A percentile compares a stretch with the other conserved stretches of the same genome.
These are phyloP conservation scores for Samia ricini DNA, from an alignment of 1,140 invertebrate species.

Conservation along the genomic window DNA sequence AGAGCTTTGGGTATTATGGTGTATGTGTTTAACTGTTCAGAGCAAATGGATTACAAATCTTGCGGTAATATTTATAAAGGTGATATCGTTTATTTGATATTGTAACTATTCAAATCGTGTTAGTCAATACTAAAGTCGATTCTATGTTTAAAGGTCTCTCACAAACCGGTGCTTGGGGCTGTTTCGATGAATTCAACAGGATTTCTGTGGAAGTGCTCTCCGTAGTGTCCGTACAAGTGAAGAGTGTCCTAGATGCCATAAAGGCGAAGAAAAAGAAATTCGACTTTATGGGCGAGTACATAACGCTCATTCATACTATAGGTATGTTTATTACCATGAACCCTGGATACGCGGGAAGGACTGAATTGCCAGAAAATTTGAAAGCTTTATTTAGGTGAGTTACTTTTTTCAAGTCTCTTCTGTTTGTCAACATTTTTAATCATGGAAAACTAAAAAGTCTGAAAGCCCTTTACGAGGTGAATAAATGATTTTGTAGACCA, in stretches of 20 bases:
- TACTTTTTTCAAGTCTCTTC: not conserved
- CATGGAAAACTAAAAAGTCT: too few species aligned
- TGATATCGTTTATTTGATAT: conserved; percentile 11
- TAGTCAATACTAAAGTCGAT: too few species aligned
- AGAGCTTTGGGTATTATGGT: conserved; percentile 95
- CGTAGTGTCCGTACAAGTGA: conserved; percentile 93
- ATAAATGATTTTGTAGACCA: conserved; percentile 77
- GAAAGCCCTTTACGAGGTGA: not conserved
- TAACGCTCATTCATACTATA: conserved; percentile 86
- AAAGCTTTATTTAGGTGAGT: conserved; percentile 82
- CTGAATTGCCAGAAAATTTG: conserved; percentile 91
- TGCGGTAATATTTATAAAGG: conserved; percentile 94
- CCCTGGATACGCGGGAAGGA: conserved; percentile 91
- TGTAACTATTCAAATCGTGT: too few species aligned
- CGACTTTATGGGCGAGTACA: conserved; percentile 90
- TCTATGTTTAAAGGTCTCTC: conserved; percentile 81
- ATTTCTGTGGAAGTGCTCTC: conserved; percentile 96
- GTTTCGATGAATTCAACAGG: conserved; percentile 97
- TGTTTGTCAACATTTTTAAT: not conserved
- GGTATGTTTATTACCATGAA: conserved; percentile 98
- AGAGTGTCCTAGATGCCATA: conserved; percentile 90
- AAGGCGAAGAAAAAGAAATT: conserved; percentile 88
- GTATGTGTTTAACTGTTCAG: conserved; percentile 97
- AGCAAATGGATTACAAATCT: conserved; percentile 98
- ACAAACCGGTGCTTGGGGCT: conserved; percentile 96